Evolutionary conservation across 1,140 invertebrate species (phyloP).

Genomic region (Cepaea nemoralis): DNA sequence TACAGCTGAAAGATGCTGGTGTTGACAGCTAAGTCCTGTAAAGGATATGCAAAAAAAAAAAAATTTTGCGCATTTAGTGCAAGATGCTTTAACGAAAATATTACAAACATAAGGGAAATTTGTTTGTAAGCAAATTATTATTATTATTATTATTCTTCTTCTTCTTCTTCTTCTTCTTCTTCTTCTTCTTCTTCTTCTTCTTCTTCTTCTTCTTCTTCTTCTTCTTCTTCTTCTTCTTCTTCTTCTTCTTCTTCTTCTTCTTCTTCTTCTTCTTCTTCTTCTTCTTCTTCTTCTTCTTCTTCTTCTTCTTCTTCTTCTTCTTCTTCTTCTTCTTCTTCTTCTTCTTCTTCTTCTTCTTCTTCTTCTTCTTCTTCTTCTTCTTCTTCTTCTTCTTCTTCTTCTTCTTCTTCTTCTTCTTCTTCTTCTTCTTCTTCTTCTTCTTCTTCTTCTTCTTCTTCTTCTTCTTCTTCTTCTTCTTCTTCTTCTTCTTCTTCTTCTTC

Average conservation of each 20-base stretch:
- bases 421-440: no score
- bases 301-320: neutral
- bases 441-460: no score
- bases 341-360: neutral
- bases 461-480: no score
- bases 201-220: neutral
- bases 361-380: neutral
- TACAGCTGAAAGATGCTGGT: no score
- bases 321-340: neutral
- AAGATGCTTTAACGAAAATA: no score
- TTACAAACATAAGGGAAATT: no score
- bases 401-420: neutral
- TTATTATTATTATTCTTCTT: no score
- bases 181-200: neutral
- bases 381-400: neutral
- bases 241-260: neutral
- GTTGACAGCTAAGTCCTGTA: no score
- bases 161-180: neutral
- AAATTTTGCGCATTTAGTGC: no score
- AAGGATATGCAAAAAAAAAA: no score
- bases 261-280: neutral
- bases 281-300: neutral
- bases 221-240: neutral
- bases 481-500: no score
- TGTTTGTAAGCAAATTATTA: constrained; percentile 6